phyloP scores from a whole-genome alignment of 2,888 invertebrate genomes.

The Melanchra persicariae region DNA sequence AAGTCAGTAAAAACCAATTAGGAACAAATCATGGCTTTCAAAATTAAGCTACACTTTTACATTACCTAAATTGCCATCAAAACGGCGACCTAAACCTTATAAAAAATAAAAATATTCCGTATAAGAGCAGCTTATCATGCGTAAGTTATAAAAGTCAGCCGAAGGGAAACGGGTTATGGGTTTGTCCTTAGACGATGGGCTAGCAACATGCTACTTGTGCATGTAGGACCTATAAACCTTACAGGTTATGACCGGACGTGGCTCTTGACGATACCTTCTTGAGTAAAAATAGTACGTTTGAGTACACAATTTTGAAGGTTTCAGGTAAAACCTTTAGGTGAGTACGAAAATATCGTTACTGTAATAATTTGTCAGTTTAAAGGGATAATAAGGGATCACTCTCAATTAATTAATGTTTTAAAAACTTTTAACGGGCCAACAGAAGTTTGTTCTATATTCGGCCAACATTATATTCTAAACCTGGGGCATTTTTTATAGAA shows the following conservation, averaged over 20 bases:
- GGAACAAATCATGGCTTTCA: not conserved
- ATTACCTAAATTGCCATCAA: not conserved
- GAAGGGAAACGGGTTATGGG: constrained; percentile 57
- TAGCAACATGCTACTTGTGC: constrained; percentile 56
- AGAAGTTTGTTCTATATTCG: too few species aligned
- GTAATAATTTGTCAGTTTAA: not conserved
- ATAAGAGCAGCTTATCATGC: constrained; percentile 40
- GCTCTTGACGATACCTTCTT: constrained; percentile 25
- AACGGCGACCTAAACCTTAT: not conserved
- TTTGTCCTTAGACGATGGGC: constrained; percentile 56
- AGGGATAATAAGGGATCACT: not conserved
- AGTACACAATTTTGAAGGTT: constrained; percentile 27
- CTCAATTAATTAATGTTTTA: not conserved
- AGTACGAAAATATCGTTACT: constrained; percentile 7
- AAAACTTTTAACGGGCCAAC: not conserved
- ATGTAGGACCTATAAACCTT: constrained; percentile 51
- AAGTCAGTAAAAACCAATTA: too few species aligned
- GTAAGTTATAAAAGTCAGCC: constrained; percentile 56
- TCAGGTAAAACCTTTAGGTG: constrained; percentile 1
- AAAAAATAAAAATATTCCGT: constrained; percentile 27
- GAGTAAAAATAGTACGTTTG: constrained; percentile 33
- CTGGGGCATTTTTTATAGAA: too few species aligned
- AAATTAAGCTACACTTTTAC: constrained; percentile 1
- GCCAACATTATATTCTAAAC: too few species aligned
- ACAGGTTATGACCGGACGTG: constrained; percentile 47